phyloP scores from a whole-genome alignment of 2,113 vertebrate genomes.

The Rafetus swinhoei region DNA sequence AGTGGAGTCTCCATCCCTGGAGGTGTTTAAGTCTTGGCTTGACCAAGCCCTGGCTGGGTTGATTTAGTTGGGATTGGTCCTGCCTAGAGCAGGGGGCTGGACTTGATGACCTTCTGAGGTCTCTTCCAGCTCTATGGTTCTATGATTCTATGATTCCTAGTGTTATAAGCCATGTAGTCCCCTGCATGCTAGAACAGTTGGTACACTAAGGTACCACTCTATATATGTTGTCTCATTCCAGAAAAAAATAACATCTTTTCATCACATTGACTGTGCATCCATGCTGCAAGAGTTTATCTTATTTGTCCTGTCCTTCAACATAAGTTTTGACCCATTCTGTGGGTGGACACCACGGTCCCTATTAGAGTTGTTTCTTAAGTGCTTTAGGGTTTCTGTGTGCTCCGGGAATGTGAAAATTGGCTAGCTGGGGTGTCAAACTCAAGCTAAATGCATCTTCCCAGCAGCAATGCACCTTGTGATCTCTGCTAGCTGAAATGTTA shows the following conservation, averaged over 20 bases:
- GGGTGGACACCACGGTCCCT: neutral
- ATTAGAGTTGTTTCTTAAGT: conserved; percentile 17
- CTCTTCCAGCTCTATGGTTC: too few species aligned
- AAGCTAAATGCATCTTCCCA: neutral
- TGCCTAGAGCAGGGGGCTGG: too few species aligned
- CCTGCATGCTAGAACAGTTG: fast-evolving
- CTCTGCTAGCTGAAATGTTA: conserved; percentile 27
- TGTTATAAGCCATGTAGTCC: neutral
- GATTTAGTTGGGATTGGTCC: too few species aligned
- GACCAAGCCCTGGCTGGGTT: too few species aligned
- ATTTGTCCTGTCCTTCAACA: fast-evolving
- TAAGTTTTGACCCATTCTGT: neutral
- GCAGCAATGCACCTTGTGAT: neutral
- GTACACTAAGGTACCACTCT: neutral
- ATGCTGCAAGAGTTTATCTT: neutral
- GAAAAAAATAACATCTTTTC: neutral
- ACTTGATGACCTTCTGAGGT: too few species aligned
- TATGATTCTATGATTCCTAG: too few species aligned
- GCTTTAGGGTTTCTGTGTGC: neutral
- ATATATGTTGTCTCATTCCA: fast-evolving
- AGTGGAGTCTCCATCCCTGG: too few species aligned
- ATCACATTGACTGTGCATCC: neutral
- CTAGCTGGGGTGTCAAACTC: neutral
- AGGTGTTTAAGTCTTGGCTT: too few species aligned
- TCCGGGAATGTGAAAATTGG: neutral